These are phyloP conservation scores for Bellardia pandia DNA, from an alignment of 2,888 invertebrate species.

Conservation along the genomic window DNA sequence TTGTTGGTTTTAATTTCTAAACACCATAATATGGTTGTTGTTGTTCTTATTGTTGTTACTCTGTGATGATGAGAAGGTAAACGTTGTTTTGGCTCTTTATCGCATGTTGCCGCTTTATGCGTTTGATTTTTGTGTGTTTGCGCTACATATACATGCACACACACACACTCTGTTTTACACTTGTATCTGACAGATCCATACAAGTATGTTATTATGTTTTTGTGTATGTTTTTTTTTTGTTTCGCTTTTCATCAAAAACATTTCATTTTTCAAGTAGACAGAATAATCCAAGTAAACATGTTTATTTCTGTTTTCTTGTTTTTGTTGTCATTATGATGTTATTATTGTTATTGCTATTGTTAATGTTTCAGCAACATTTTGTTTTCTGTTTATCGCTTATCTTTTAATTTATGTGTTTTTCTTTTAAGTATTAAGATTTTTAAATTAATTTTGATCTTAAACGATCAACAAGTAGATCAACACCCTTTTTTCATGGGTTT, in stretches of 20 bases:
- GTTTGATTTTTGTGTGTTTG: constrained; percentile 58
- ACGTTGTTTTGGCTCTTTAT: constrained; percentile 56
- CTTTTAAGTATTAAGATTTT: constrained; percentile 2
- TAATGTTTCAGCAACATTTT: constrained; percentile 1
- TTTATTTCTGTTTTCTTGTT: constrained; percentile 34
- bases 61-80: constrained; percentile 13
- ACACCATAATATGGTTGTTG: constrained; percentile 62
- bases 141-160: background rate
- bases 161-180: background rate
- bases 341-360: constrained; percentile 4
- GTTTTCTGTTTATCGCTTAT: constrained; percentile 1
- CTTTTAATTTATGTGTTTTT: background rate
- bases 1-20: constrained; percentile 36
- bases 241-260: constrained; percentile 42
- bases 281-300: constrained; percentile 60
- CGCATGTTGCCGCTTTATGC: constrained; percentile 34
- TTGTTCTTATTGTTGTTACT: constrained; percentile 25
- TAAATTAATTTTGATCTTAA: background rate
- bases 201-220: background rate
- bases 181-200: background rate
- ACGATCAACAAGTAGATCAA: background rate
- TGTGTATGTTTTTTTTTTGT: constrained; percentile 23
- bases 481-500: background rate
- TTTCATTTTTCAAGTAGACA: constrained; percentile 53
- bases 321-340: constrained; percentile 14